Evolutionary conservation across 2,797 vertebrate species (phyloP).

Genomic region (Cyprinella venusta): DNA sequence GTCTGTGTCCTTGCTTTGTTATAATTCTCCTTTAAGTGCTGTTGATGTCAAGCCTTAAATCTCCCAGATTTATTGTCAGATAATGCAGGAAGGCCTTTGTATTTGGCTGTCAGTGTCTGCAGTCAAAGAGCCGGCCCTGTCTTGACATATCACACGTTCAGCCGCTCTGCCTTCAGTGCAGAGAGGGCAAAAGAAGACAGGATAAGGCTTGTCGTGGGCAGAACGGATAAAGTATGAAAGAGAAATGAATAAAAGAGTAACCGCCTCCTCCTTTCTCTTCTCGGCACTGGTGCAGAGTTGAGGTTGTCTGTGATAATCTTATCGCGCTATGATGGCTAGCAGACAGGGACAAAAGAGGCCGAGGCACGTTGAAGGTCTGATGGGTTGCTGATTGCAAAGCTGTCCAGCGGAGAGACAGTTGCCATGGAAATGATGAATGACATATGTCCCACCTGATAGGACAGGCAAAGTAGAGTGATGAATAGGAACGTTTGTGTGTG

Average conservation of each 20-base stretch:
- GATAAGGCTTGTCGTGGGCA: conserved; percentile 81
- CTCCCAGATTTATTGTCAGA: conserved; percentile 81
- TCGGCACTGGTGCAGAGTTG: conserved; percentile 71
- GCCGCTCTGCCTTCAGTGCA: conserved; percentile 72
- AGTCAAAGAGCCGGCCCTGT: conserved; percentile 76
- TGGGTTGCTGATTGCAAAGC: conserved; percentile 82
- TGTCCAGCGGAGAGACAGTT: conserved; percentile 77
- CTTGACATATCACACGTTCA: conserved; percentile 86
- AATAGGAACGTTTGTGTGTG: conserved; percentile 60
- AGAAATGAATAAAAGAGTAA: conserved; percentile 69
- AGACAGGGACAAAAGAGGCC: conserved; percentile 82
- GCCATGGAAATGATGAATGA: conserved; percentile 83
- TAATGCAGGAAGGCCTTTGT: conserved; percentile 79
- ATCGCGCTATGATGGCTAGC: conserved; percentile 84
- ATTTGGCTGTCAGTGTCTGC: conserved; percentile 71
- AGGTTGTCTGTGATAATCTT: conserved; percentile 88
- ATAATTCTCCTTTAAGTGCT: conserved; percentile 58
- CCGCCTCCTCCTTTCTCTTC: conserved; percentile 42
- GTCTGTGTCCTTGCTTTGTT: conserved; percentile 55
- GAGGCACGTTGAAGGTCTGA: conserved; percentile 78
- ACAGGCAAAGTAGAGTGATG: conserved; percentile 62
- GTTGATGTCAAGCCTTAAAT: conserved; percentile 75
- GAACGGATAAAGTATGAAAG: conserved; percentile 76
- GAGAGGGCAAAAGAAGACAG: conserved; percentile 82
- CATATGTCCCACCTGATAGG: conserved; percentile 66